Evolutionary conservation across 1,140 invertebrate genomes (phyloP).

Genomic region (Bicyclus anynana): DNA sequence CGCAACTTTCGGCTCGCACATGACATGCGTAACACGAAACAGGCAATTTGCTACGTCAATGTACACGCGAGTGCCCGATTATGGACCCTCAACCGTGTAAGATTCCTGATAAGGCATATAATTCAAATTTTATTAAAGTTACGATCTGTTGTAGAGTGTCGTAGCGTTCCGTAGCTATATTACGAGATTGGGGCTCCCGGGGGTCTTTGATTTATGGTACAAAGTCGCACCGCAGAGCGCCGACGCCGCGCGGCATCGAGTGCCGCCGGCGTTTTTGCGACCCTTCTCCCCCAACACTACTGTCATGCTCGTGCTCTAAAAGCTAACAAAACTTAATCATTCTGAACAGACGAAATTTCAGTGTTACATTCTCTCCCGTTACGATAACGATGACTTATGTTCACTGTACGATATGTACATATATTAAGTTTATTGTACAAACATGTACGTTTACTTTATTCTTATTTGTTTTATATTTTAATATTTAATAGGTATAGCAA

Average conservation of each 20-base stretch:
- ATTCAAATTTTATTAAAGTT: slow-evolving; percentile 32
- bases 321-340: slow-evolving; percentile 49
- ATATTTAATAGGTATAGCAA: too few relatives aligned
- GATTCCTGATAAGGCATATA: slow-evolving; percentile 27
- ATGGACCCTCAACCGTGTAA: slow-evolving; percentile 20
- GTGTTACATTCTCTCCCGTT: neutral
- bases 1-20: slow-evolving; percentile 43
- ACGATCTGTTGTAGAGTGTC: slow-evolving; percentile 35
- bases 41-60: slow-evolving; percentile 25
- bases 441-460: too few relatives aligned
- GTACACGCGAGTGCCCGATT: slow-evolving; percentile 33
- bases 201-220: slow-evolving; percentile 68
- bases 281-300: slow-evolving; percentile 40
- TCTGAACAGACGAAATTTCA: slow-evolving; percentile 28
- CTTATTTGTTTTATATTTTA: too few relatives aligned
- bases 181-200: slow-evolving; percentile 47
- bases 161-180: slow-evolving; percentile 41
- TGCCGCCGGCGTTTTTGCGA: slow-evolving; percentile 58
- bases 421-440: too few relatives aligned
- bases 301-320: slow-evolving; percentile 38
- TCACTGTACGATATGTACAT: neutral
- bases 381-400: slow-evolving; percentile 1
- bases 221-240: slow-evolving; percentile 51
- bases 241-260: slow-evolving; percentile 46
- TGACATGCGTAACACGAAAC: slow-evolving; percentile 36